Conservation (phyloP, 1,140 invertebrate species). For the Brachionus rotundiformis region DNA sequence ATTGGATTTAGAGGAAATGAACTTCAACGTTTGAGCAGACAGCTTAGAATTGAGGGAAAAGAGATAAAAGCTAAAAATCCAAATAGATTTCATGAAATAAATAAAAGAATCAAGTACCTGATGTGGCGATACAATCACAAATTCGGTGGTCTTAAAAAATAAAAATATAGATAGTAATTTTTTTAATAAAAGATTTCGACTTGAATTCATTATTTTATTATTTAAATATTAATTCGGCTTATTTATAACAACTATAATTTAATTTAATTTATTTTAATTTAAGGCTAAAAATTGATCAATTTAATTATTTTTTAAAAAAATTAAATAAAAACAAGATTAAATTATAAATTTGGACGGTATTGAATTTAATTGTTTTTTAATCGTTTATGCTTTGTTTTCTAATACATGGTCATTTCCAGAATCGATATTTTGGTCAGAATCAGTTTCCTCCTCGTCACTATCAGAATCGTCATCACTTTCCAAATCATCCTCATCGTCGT, state of each 20-base stretch:
- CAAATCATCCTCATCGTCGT: conserved; percentile 32
- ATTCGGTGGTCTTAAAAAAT: conserved; percentile 48
- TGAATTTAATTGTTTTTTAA: background rate
- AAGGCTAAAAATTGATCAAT: too few relatives aligned
- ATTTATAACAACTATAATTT: too few relatives aligned
- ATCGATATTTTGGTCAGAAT: background rate
- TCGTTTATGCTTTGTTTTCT: background rate
- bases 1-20: conserved; percentile 83
- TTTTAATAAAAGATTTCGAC: background rate
- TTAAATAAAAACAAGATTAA: background rate
- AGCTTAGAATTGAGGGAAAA: conserved; percentile 56
- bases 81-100: conserved; percentile 17
- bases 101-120: conserved; percentile 13
- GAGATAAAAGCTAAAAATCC: conserved; percentile 44
- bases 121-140: conserved; percentile 50
- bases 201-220: too few relatives aligned
- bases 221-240: too few relatives aligned
- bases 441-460: conserved; percentile 20
- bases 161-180: background rate
- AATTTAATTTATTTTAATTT: too few relatives aligned
- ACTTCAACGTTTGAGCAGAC: conserved; percentile 58
- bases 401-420: background rate
- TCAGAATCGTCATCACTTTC: conserved; percentile 15
- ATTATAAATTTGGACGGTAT: background rate
- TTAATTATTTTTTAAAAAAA: too few relatives aligned